A percentile compares a stretch with the other conserved stretches of the same genome.
Conservation (phyloP, 2,888 invertebrate genomes). For the Lathronympha strigana region DNA sequence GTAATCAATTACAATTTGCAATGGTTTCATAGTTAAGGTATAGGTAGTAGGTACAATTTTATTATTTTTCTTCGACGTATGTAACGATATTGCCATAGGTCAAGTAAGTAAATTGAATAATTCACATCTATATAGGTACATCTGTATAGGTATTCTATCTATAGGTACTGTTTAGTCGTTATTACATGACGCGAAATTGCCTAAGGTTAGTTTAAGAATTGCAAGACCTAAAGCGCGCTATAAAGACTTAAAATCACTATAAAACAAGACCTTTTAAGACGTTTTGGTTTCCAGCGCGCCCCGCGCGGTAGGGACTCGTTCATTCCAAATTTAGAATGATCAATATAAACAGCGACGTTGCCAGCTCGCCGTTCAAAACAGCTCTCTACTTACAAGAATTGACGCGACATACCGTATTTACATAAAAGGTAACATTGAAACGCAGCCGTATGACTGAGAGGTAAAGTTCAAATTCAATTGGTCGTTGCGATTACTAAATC, state of each 20-base stretch:
- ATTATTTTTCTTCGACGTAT: no score
- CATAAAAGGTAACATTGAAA: background rate
- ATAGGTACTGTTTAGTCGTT: background rate
- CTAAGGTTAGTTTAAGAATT: slow-evolving; percentile 26
- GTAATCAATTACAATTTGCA: no score
- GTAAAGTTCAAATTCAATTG: slow-evolving; percentile 1
- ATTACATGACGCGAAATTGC: slow-evolving; percentile 30
- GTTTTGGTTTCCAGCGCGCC: background rate
- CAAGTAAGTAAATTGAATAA: no score
- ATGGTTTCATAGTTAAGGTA: no score
- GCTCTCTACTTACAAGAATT: slow-evolving; percentile 22
- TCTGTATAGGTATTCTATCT: no score
- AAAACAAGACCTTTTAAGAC: background rate
- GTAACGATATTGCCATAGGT: no score
- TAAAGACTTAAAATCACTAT: background rate
- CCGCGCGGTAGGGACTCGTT: background rate
- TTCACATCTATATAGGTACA: no score
- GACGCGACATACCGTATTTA: slow-evolving; percentile 11
- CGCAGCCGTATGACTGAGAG: fast-evolving
- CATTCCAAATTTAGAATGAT: slow-evolving; percentile 37
- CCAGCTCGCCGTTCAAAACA: slow-evolving; percentile 38
- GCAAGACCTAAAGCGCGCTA: background rate
- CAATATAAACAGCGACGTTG: slow-evolving; percentile 37
- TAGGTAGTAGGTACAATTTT: no score
- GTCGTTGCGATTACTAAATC: background rate